phyloP scores from a whole-genome alignment of 1,140 invertebrate species.

The Camponotus pennsylvanicus region DNA sequence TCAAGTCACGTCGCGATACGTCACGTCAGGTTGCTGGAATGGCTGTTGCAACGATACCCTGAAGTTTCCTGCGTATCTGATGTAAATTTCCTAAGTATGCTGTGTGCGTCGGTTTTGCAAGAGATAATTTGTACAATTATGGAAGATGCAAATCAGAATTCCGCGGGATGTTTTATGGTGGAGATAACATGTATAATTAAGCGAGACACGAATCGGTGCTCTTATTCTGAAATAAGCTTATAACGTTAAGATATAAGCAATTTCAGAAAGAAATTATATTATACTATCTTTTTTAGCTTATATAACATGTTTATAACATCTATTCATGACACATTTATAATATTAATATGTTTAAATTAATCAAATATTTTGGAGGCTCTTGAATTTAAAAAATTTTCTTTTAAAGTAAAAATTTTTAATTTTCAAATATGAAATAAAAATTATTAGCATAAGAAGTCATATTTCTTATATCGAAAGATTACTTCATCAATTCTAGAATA shows the following conservation, averaged over 20 bases:
- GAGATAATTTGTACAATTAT: background rate
- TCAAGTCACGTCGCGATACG: background rate
- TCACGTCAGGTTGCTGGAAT: slow-evolving; percentile 7
- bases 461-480: too few species aligned
- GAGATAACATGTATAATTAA: background rate
- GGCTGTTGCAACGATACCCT: background rate
- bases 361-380: too few species aligned
- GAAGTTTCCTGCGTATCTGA: background rate
- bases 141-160: background rate
- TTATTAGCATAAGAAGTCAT: too few species aligned
- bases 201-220: background rate
- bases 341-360: too few species aligned
- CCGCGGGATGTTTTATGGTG: background rate
- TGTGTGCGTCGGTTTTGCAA: background rate
- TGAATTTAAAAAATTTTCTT: too few species aligned
- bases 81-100: slow-evolving; percentile 6
- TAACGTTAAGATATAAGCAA: background rate
- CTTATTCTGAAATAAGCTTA: background rate
- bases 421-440: too few species aligned
- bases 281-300: too few species aligned
- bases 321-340: too few species aligned
- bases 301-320: too few species aligned
- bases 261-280: too few species aligned
- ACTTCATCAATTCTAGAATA: too few species aligned
- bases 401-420: too few species aligned